These are phyloP conservation scores for Amyelois transitella DNA, from an alignment of 1,140 invertebrate genomes.

Conservation along the genomic window DNA sequence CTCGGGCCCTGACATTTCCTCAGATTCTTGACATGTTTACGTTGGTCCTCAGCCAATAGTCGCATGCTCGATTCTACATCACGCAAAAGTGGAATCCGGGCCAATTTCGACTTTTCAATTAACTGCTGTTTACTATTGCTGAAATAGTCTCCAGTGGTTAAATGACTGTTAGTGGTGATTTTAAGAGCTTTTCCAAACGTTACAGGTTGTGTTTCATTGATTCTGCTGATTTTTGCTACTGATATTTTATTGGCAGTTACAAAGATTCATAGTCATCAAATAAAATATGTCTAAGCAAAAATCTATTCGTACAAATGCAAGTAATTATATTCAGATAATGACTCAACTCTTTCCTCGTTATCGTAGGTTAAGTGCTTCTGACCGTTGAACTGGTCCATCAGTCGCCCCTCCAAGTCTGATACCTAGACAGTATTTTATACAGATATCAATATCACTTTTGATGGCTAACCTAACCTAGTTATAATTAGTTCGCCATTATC, in stretches of 20 bases:
- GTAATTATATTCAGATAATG: conserved; percentile 4
- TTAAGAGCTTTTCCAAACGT: too few relatives aligned
- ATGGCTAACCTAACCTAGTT: too few relatives aligned
- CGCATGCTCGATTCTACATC: not conserved
- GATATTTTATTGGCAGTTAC: too few relatives aligned
- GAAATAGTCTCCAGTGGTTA: not conserved
- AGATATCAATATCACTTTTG: too few relatives aligned
- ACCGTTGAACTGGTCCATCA: conserved; percentile 6
- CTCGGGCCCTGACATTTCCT: conserved; percentile 2
- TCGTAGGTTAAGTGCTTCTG: conserved; percentile 10
- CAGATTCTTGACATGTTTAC: not conserved
- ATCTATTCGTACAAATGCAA: too few relatives aligned
- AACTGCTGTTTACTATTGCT: not conserved
- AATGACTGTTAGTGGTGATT: not conserved
- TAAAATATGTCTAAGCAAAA: too few relatives aligned
- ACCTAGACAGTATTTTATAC: too few relatives aligned
- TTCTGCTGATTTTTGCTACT: too few relatives aligned
- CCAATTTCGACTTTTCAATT: not conserved
- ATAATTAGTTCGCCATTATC: too few relatives aligned
- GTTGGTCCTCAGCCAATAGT: not conserved
- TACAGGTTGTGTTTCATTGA: too few relatives aligned
- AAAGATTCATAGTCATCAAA: too few relatives aligned
- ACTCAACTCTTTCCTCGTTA: conserved; percentile 15
- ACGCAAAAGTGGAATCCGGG: not conserved
- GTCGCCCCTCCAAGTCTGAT: too few relatives aligned